Evolutionary conservation across 2,888 invertebrate genomes (phyloP).

Genomic region (Aspidapion aeneum): DNA sequence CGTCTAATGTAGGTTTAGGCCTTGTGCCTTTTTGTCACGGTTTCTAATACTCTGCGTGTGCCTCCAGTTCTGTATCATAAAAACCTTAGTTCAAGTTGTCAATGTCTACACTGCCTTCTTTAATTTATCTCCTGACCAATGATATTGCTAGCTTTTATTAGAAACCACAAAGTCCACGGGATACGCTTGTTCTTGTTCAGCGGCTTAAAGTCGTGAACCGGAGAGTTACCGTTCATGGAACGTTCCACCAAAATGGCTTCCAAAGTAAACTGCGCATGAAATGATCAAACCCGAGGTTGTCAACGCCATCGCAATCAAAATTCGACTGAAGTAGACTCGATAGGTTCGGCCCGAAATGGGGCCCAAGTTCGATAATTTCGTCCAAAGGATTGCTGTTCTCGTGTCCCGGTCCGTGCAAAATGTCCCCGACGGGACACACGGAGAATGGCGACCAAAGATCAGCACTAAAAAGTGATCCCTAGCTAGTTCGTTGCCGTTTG

Average conservation of each 20-base stretch:
- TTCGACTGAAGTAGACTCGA: background rate
- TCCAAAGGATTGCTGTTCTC: background rate
- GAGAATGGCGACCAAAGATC: background rate
- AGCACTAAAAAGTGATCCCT: slow-evolving; percentile 51
- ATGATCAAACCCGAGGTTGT: background rate
- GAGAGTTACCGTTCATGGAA: background rate
- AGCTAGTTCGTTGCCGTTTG: slow-evolving; percentile 58
- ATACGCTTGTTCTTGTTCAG: too few relatives aligned
- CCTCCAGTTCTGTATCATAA: too few relatives aligned
- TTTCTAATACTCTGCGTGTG: too few relatives aligned
- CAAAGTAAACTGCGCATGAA: background rate
- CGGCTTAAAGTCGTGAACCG: too few relatives aligned
- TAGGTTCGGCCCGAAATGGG: background rate
- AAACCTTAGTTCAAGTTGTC: too few relatives aligned
- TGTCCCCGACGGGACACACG: background rate
- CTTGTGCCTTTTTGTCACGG: too few relatives aligned
- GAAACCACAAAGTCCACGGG: too few relatives aligned
- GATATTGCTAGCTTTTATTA: too few relatives aligned
- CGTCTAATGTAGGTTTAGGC: too few relatives aligned
- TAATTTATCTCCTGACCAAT: too few relatives aligned
- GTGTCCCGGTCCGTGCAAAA: background rate
- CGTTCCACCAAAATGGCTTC: background rate
- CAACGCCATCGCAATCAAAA: background rate
- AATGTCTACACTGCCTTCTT: too few relatives aligned
- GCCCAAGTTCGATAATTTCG: background rate